Conservation (phyloP, 2,113 vertebrate genomes). For the Apteryx mantelli region DNA sequence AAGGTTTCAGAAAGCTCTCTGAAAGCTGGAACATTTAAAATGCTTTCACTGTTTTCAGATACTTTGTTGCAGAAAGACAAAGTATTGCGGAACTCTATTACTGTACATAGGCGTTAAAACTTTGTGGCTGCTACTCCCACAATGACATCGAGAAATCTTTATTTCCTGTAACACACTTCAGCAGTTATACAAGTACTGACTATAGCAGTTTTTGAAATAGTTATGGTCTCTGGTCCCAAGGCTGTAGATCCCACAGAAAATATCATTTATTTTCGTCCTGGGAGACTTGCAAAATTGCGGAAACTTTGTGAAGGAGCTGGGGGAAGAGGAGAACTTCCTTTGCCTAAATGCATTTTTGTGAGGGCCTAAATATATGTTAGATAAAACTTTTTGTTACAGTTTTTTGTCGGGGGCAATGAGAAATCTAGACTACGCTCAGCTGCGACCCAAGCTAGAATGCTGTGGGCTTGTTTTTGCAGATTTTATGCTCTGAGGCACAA, state of each 20-base stretch:
- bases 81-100: fast-evolving
- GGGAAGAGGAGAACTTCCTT: background rate
- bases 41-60: background rate
- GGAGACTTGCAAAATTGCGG: background rate
- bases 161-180: background rate
- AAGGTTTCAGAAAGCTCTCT: background rate
- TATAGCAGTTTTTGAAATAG: background rate
- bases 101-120: background rate
- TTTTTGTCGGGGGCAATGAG: background rate
- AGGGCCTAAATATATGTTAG: fast-evolving
- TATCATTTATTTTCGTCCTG: fast-evolving
- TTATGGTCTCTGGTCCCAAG: background rate
- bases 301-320: background rate
- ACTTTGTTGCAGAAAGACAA: background rate
- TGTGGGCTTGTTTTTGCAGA: background rate
- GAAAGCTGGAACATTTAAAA: background rate
- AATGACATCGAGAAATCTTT: background rate
- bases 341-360: background rate
- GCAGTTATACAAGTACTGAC: background rate
- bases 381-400: background rate
- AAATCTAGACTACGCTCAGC: fast-evolving
- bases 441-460: background rate
- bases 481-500: background rate
- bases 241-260: background rate
- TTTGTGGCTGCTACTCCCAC: conserved; percentile 2